Conservation (phyloP, 2,888 invertebrate species). For the Ischnura elegans region DNA sequence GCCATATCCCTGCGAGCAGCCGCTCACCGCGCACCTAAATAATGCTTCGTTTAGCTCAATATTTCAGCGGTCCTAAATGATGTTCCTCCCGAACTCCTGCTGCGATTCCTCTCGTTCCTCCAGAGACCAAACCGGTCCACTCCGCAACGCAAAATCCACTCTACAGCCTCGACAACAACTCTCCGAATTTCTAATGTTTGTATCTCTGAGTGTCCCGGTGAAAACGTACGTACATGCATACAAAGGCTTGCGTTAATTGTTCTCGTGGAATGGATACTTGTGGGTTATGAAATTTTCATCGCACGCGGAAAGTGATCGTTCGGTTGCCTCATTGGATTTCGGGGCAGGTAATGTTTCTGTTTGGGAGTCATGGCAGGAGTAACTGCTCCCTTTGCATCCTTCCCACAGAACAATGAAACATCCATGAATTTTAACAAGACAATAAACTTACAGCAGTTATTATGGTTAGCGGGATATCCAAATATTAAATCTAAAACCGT, state of each 20-base stretch:
- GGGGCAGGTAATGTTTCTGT: too few relatives aligned
- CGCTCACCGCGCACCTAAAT: conserved; percentile 41
- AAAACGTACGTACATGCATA: too few relatives aligned
- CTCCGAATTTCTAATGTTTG: not conserved
- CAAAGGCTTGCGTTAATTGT: not conserved
- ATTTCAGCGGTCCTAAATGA: conserved; percentile 65
- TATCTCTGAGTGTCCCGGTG: not conserved
- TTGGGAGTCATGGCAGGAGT: too few relatives aligned
- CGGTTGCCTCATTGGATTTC: too few relatives aligned
- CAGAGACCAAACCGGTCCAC: not conserved
- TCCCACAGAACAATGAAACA: too few relatives aligned
- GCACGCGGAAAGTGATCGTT: not conserved
- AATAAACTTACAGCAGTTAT: too few relatives aligned
- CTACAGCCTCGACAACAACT: not conserved
- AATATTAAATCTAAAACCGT: too few relatives aligned
- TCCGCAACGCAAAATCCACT: not conserved
- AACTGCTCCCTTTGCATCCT: too few relatives aligned
- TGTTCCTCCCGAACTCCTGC: not conserved
- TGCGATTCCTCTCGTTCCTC: not conserved
- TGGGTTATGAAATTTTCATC: not conserved
- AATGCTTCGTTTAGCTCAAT: conserved; percentile 61
- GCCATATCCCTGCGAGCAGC: not conserved
- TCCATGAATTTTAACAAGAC: too few relatives aligned
- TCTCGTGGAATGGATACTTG: not conserved
- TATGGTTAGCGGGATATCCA: too few relatives aligned